Conservation (phyloP, 2,113 vertebrate genomes). For the Etheostoma spectabile region DNA sequence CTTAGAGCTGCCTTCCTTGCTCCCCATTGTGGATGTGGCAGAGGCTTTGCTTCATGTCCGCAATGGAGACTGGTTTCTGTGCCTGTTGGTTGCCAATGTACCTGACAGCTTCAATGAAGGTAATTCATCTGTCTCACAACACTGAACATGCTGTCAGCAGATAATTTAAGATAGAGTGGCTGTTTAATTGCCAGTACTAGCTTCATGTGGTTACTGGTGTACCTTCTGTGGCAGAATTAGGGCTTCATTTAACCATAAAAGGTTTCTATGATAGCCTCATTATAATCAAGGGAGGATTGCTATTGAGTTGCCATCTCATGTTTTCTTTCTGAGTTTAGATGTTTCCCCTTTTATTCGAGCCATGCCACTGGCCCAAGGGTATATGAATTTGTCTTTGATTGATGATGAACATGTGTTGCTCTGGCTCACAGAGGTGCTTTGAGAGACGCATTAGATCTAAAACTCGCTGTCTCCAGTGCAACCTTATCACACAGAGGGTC, state of each 20-base stretch:
- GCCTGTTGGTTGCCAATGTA: conserved; percentile 96
- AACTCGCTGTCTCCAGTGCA: conserved; percentile 39
- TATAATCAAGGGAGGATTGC: conserved; percentile 8
- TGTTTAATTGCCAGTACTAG: conserved; percentile 38
- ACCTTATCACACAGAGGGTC: conserved; percentile 56
- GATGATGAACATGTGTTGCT: conserved; percentile 52
- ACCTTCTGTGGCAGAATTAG: conserved; percentile 22
- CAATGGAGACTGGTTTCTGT: conserved; percentile 98
- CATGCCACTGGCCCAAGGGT: conserved; percentile 4
- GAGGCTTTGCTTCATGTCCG: conserved; percentile 95
- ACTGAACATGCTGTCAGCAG: conserved; percentile 20
- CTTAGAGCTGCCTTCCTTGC: conserved; percentile 92
- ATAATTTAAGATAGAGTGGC: conserved; percentile 35
- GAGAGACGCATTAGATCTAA: conserved; percentile 47
- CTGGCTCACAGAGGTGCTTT: conserved; percentile 31
- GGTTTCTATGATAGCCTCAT: conserved; percentile 6
- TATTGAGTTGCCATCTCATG: conserved; percentile 11
- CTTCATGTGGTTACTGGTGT: conserved; percentile 20
- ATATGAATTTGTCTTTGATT: conserved; percentile 53
- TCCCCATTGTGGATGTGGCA: conserved; percentile 95
- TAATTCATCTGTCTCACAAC: conserved; percentile 66
- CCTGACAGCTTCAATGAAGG: conserved; percentile 99
- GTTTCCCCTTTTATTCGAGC: conserved; percentile 22
- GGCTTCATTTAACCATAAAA: conserved; percentile 4
- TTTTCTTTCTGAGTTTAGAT: conserved; percentile 5